Percentiles rank a stretch among this genome's conserved stretches.
Evolutionary conservation across 2,797 vertebrate species (phyloP).

Genomic region (Tympanoctomys barrerae): DNA sequence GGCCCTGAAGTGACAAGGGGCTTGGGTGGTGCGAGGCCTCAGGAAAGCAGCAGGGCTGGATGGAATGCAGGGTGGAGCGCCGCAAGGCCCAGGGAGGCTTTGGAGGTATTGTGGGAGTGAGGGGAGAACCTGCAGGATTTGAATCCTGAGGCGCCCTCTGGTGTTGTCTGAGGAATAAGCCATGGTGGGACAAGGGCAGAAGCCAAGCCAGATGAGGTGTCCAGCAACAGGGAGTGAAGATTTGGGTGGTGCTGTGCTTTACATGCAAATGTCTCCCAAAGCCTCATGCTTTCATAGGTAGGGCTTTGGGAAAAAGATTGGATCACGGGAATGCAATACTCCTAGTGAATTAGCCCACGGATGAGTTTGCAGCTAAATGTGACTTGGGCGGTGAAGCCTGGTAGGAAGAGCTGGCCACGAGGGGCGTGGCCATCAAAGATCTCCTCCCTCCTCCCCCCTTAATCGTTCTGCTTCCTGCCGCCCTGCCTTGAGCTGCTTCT

Average conservation of each 20-base stretch:
- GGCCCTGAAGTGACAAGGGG: background rate
- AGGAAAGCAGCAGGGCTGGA: background rate
- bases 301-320: background rate
- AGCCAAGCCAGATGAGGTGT: fast-evolving
- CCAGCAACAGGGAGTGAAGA: fast-evolving
- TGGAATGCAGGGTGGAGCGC: fast-evolving
- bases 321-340: background rate
- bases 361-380: background rate
- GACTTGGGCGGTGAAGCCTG: background rate
- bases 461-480: background rate
- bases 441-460: background rate
- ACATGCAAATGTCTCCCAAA: background rate
- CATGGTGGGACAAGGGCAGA: fast-evolving
- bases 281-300: background rate
- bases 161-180: background rate
- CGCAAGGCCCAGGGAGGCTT: background rate
- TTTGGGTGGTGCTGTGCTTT: background rate
- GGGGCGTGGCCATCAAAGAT: background rate
- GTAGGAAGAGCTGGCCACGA: background rate
- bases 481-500: background rate
- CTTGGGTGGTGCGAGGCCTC: background rate
- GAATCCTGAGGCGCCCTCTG: constrained; percentile 31
- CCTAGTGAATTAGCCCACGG: background rate
- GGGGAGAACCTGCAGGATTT: fast-evolving
- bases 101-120: fast-evolving